phyloP scores from a whole-genome alignment of 2,797 vertebrate genomes.

The Anguilla megastoma region DNA sequence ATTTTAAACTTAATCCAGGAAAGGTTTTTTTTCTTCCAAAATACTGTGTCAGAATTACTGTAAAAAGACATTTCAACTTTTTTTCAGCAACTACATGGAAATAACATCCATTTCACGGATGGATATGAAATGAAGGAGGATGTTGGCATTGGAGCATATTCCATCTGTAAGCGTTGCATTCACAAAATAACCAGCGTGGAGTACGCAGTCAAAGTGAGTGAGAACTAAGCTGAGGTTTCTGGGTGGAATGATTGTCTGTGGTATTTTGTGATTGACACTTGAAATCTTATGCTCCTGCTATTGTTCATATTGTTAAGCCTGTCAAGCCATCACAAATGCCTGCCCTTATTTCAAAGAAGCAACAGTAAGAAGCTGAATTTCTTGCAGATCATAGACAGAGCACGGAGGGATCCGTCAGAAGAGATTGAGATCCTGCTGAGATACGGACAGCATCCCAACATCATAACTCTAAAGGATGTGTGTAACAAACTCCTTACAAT shows the following conservation, averaged over 20 bases:
- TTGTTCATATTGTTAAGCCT: neutral
- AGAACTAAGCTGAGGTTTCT: neutral
- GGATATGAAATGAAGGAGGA: conserved; percentile 93
- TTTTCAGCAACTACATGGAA: conserved; percentile 84
- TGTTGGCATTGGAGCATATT: conserved; percentile 80
- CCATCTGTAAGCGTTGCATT: conserved; percentile 85
- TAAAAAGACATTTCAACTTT: neutral
- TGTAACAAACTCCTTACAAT: conserved; percentile 56
- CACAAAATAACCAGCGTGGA: conserved; percentile 90
- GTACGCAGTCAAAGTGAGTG: conserved; percentile 90
- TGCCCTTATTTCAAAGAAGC: neutral
- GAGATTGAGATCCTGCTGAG: conserved; percentile 94
- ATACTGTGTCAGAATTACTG: neutral
- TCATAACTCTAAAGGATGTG: conserved; percentile 93
- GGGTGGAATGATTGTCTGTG: neutral
- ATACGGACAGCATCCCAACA: conserved; percentile 95
- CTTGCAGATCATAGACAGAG: conserved; percentile 88
- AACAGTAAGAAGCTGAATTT: conserved; percentile 9
- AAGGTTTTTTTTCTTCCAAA: neutral
- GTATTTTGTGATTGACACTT: neutral
- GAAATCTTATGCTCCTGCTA: neutral
- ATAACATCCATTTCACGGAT: conserved; percentile 85
- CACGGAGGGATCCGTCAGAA: conserved; percentile 90
- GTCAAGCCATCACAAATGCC: neutral
- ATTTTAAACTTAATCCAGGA: neutral